These are phyloP conservation scores for Microtus pennsylvanicus DNA, from an alignment of 2,113 vertebrate genomes.

Conservation along the genomic window DNA sequence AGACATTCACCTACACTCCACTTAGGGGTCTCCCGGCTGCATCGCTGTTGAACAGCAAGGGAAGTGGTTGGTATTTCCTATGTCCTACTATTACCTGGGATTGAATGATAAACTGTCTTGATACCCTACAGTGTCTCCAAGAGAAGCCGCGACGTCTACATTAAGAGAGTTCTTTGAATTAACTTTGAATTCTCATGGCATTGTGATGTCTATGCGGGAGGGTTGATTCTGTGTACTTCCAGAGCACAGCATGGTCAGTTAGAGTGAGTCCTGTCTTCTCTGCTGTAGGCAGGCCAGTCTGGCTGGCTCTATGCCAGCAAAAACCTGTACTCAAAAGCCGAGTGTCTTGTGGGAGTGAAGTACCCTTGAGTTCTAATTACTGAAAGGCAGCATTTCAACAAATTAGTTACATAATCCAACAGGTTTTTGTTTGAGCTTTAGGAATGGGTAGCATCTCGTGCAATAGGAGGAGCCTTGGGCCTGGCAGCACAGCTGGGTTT, in stretches of 20 bases:
- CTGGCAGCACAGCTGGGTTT: background rate
- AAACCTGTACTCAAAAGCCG: background rate
- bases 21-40: background rate
- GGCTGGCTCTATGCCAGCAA: background rate
- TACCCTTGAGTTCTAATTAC: background rate
- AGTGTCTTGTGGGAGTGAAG: background rate
- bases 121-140: background rate
- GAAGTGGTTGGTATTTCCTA: background rate
- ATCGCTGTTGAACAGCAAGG: background rate
- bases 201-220: background rate
- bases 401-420: background rate
- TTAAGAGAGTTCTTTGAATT: background rate
- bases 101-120: background rate
- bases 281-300: background rate
- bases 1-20: background rate
- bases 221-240: background rate
- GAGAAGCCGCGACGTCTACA: background rate
- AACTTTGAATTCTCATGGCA: background rate
- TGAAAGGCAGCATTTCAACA: background rate
- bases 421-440: background rate
- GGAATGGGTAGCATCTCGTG: background rate
- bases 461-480: background rate
- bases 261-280: background rate
- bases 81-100: background rate
- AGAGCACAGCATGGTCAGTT: background rate